Base-by-base conservation (phyloP, 2,797 vertebrate species). In the Danionella dracula region DNA sequence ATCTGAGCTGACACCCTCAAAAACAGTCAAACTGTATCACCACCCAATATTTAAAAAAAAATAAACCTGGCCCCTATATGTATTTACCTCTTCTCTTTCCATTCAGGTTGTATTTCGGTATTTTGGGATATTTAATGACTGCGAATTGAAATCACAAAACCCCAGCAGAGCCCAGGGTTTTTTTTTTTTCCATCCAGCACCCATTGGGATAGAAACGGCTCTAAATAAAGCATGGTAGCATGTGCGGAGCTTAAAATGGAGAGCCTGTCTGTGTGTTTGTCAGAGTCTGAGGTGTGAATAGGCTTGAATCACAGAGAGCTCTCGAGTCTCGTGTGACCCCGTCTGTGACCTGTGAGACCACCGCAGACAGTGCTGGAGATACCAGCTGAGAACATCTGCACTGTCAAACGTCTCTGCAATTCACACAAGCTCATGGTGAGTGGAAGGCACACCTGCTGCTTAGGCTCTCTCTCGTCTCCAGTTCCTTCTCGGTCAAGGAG, bases 251-350 rank as follows among this genome's bases (percentile, higher is more conserved):
- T 76, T 64, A 54, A 73, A 71, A 73, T 76, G 71, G 58, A 27
- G 6, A 27, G 23, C 23, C 3, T 46, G 44, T 60, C 67, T 60
- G 54, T 41, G 56, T 76, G 71, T 60, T 68, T 32, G 44, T 67
- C 70, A 20, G 60, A 65, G 41, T 57, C n/a, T 20, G 35, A 78
- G 71, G 76, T 73, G 76, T 65, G 67, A 78, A 78, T 78, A 78
- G 74, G 68, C 74, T 72, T 11, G 76, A 56, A 73, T 78, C 71
- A 69, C 71, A 73, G 68, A 78, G 76, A 75, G 61, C 34, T 41
- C 35, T 35, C 11, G 50, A 53, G 61, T 58, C 68, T 46, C 51
- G 20, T 17, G 13, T 13, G 55, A 63, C 62, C 66, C 70, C 44
- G 57, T 44, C 34, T 49, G 51, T 63, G 68, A 74, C 57, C 71